Conservation (phyloP, 2,113 vertebrate species). For the Myotis lucifugus region DNA sequence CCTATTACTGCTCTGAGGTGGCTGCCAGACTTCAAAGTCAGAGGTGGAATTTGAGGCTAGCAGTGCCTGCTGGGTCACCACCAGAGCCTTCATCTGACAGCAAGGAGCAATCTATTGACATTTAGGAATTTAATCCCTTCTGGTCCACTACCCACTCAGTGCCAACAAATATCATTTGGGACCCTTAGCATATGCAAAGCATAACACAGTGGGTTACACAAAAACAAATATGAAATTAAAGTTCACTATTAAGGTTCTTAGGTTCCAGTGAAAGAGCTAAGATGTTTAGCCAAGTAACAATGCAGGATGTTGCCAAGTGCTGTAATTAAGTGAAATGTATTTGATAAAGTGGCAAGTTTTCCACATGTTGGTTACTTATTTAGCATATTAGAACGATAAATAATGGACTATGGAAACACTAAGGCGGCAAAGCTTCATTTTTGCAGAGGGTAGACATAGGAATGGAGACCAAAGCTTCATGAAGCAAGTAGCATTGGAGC, state of each 20-base stretch:
- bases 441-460: background rate
- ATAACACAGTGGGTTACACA: background rate
- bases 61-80: slow-evolving; percentile 41
- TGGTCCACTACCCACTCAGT: slow-evolving; percentile 12
- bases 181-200: background rate
- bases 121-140: slow-evolving; percentile 39
- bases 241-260: background rate
- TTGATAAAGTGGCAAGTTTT: background rate
- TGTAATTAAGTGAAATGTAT: background rate
- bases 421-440: background rate
- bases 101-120: slow-evolving; percentile 20
- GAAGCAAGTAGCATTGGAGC: background rate
- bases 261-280: background rate
- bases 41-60: slow-evolving; percentile 49
- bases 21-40: slow-evolving; percentile 73
- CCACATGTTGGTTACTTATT: background rate
- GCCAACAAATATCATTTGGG: slow-evolving; percentile 21
- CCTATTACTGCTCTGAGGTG: slow-evolving; percentile 65
- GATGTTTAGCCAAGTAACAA: background rate
- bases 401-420: background rate
- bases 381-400: background rate
- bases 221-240: slow-evolving; percentile 29
- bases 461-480: background rate
- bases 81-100: slow-evolving; percentile 1
- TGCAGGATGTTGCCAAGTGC: background rate